Percentiles rank a stretch among this genome's conserved stretches.
Conservation (phyloP, 2,113 vertebrate genomes). For the Ceratotherium simum region DNA sequence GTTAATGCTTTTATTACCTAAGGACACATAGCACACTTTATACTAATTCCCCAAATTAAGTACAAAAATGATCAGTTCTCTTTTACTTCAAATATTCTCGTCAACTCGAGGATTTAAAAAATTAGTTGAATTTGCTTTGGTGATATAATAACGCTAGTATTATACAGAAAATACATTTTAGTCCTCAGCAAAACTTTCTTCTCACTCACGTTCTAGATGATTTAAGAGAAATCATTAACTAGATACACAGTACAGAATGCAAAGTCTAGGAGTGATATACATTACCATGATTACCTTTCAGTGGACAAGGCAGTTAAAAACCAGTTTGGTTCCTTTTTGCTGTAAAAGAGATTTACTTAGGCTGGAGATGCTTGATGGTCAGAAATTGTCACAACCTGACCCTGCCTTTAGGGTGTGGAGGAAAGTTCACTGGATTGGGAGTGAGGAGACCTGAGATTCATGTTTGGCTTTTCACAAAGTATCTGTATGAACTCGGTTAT, state of each 20-base stretch:
- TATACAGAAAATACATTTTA: neutral
- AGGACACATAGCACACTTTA: neutral
- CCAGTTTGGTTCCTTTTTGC: constrained; percentile 57
- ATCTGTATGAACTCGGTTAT: neutral
- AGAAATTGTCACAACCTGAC: neutral
- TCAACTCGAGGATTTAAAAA: neutral
- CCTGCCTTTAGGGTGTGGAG: neutral
- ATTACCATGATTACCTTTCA: constrained; percentile 37
- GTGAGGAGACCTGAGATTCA: neutral
- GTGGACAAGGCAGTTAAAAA: constrained; percentile 47
- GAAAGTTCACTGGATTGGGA: neutral
- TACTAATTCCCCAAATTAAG: neutral
- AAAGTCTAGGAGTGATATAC: neutral
- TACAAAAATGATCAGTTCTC: neutral
- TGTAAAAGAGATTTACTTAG: neutral
- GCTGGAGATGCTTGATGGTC: neutral
- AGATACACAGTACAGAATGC: constrained; percentile 14
- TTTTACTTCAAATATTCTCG: constrained; percentile 43
- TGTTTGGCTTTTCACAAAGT: neutral
- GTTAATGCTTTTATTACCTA: constrained; percentile 18
- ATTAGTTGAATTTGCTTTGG: neutral
- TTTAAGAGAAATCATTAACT: constrained; percentile 30
- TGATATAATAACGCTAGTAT: neutral
- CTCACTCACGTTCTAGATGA: neutral
- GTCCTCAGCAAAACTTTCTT: neutral